Percentiles rank a stretch among this genome's conserved stretches.
Conservation (phyloP, 2,888 invertebrate genomes). For the Chymomyza amoena region DNA sequence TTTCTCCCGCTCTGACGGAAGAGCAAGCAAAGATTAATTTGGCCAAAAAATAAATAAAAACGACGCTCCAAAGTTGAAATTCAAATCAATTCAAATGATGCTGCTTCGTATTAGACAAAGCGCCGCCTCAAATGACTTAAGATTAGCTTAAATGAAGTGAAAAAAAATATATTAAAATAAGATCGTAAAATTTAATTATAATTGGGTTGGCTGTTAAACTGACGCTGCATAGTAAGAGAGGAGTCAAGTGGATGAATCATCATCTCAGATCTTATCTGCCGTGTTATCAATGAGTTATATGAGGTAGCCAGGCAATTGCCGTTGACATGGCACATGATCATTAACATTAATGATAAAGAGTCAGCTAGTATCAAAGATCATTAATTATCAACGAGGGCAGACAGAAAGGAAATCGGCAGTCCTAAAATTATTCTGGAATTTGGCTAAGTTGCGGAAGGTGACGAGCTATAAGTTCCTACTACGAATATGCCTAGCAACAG, state of each 20-base stretch:
- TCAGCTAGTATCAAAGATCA: background rate
- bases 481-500: too few species aligned
- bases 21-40: background rate
- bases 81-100: constrained; percentile 44
- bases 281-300: background rate
- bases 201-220: constrained; percentile 62
- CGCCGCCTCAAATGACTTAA: constrained; percentile 45
- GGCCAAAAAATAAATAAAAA: constrained; percentile 2
- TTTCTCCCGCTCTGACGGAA: constrained; percentile 11
- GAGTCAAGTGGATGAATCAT: background rate
- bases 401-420: background rate
- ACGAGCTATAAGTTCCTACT: too few species aligned
- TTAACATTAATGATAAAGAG: background rate
- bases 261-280: background rate
- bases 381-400: background rate
- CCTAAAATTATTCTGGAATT: background rate
- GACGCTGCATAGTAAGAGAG: constrained; percentile 50
- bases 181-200: constrained; percentile 63
- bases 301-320: background rate
- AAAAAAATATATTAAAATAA: constrained; percentile 24
- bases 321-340: background rate
- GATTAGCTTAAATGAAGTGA: constrained; percentile 71
- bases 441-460: too few species aligned
- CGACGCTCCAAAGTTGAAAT: constrained; percentile 25
- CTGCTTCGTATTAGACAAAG: constrained; percentile 40